A percentile compares a stretch with the other conserved stretches of the same genome.
phyloP scores from a whole-genome alignment of 2,888 invertebrate species.

The Thysanoteuthis rhombus region DNA sequence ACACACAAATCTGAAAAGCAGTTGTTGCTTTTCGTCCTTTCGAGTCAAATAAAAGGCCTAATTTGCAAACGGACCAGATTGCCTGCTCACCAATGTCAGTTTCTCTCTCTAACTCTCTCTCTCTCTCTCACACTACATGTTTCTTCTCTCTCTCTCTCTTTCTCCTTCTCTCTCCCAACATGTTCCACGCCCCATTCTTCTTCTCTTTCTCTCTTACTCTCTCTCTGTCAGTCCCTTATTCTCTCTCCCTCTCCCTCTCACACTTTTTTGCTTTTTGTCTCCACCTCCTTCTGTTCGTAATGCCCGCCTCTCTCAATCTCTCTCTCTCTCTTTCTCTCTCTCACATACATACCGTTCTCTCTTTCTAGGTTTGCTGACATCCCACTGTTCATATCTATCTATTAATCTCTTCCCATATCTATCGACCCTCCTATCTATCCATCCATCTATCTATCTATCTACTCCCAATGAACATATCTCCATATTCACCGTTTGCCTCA shows the following conservation, averaged over 20 bases:
- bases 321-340: neutral
- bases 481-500: too few species aligned
- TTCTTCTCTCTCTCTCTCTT: neutral
- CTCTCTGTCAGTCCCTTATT: neutral
- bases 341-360: neutral
- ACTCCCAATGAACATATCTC: too few species aligned
- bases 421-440: neutral
- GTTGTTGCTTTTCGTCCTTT: neutral
- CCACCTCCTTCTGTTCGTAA: neutral
- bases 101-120: neutral
- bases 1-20: neutral
- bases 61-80: neutral
- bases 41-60: neutral
- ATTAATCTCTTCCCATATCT: neutral
- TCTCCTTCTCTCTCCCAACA: neutral
- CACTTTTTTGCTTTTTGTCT: too few species aligned
- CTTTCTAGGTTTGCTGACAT: neutral
- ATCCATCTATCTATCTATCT: constrained; percentile 20
- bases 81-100: neutral
- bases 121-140: neutral
- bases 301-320: neutral
- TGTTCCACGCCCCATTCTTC: neutral
- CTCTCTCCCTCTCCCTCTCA: too few species aligned
- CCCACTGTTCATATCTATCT: too few species aligned
- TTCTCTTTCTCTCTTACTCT: neutral